These are phyloP conservation scores for Trichogramma dendrolimi DNA, from an alignment of 2,888 invertebrate genomes.

Conservation along the genomic window DNA sequence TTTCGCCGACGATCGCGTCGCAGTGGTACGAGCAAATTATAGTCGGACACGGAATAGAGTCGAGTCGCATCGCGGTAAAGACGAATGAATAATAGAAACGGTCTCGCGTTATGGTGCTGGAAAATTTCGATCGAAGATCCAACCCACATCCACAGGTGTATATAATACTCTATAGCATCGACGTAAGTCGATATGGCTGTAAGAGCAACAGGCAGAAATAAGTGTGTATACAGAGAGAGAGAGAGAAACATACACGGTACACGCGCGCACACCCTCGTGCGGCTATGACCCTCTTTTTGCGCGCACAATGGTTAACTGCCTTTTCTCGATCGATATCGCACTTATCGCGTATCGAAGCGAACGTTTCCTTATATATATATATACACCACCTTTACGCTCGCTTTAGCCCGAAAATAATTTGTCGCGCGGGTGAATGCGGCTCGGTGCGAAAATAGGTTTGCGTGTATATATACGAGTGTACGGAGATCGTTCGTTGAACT, in stretches of 20 bases:
- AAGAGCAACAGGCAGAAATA: neutral
- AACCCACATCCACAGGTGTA: no score
- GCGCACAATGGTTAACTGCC: neutral
- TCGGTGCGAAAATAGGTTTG: neutral
- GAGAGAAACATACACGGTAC: constrained; percentile 13
- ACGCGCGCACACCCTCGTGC: constrained; percentile 5
- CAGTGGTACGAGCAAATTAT: neutral
- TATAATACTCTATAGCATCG: neutral
- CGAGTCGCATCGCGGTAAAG: neutral
- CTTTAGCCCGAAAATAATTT: constrained; percentile 12
- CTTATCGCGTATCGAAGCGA: neutral
- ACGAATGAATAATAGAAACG: constrained; percentile 17
- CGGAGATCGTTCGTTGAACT: no score
- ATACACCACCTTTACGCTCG: neutral
- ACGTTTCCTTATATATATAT: neutral
- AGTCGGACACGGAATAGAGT: neutral
- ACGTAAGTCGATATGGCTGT: neutral
- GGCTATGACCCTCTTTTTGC: constrained; percentile 12
- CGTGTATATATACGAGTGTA: no score
- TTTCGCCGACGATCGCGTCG: neutral
- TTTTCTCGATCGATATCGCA: neutral
- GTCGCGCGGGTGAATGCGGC: constrained; percentile 1
- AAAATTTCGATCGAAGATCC: neutral
- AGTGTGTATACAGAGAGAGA: neutral
- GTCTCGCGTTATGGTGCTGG: neutral